A percentile compares a stretch with the other conserved stretches of the same genome.
phyloP scores from a whole-genome alignment of 1,140 invertebrate genomes.

The Pseudachorutes palmiensis region DNA sequence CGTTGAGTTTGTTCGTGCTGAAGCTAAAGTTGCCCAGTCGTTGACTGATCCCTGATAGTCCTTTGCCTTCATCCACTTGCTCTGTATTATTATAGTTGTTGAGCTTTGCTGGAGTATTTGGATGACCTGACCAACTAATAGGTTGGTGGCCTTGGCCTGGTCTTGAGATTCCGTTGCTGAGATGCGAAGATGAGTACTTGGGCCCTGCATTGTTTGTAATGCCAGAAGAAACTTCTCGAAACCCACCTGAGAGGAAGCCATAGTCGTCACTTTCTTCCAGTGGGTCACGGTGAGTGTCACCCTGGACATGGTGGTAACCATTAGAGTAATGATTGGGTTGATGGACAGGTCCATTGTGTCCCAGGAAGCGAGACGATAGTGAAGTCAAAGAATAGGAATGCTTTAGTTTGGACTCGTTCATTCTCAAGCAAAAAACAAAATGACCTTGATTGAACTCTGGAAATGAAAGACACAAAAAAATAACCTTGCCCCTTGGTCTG shows the following conservation, averaged over 20 bases:
- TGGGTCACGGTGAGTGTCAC: neutral
- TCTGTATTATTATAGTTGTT: neutral
- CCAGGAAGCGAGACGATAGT: conserved; percentile 28
- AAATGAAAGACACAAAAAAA: too few species aligned
- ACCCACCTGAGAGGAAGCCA: conserved; percentile 29
- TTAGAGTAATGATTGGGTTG: conserved; percentile 1
- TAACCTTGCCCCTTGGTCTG: too few species aligned
- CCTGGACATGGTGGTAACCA: conserved; percentile 6
- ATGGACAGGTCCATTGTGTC: neutral
- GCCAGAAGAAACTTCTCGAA: conserved; percentile 10
- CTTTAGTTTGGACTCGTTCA: conserved; percentile 33
- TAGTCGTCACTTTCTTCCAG: conserved; percentile 27
- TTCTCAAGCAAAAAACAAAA: neutral
- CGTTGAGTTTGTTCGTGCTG: conserved; percentile 1
- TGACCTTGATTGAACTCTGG: too few species aligned
- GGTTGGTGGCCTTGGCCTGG: too few species aligned
- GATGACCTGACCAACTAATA: too few species aligned
- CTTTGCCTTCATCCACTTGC: neutral
- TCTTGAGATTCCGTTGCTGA: neutral
- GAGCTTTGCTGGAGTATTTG: neutral
- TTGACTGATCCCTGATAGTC: neutral
- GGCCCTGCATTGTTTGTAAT: neutral
- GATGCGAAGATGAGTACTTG: neutral
- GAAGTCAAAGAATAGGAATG: conserved; percentile 35
- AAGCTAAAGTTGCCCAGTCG: neutral